A percentile compares a stretch with the other conserved stretches of the same genome.
These are phyloP conservation scores for Danio jaintianensis DNA, from an alignment of 2,797 vertebrate genomes.

Conservation along the genomic window DNA sequence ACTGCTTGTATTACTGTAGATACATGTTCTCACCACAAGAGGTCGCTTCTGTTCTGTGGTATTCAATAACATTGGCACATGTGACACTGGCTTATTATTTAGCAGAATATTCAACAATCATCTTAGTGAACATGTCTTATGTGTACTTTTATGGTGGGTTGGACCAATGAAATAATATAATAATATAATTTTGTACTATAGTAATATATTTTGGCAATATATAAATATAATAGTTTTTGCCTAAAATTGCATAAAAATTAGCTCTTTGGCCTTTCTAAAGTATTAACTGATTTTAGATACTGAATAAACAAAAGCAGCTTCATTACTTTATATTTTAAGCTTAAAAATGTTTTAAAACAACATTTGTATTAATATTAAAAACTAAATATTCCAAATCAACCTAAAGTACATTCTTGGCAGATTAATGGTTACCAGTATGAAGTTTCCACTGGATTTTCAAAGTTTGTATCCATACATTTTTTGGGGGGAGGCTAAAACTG, in stretches of 20 bases:
- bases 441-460: too few species aligned
- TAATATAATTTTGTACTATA: background rate
- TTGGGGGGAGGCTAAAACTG: conserved; percentile 4
- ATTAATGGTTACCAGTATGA: too few species aligned
- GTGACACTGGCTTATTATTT: background rate
- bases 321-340: too few species aligned
- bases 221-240: background rate
- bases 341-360: too few species aligned
- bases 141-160: background rate
- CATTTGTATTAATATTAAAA: too few species aligned
- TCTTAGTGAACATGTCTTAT: too few species aligned
- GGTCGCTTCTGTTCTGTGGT: conserved; percentile 73
- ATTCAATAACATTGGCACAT: conserved; percentile 8
- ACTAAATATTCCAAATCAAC: too few species aligned
- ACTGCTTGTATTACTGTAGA: conserved; percentile 32
- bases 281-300: too few species aligned
- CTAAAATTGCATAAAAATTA: background rate
- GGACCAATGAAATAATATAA: background rate
- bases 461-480: too few species aligned
- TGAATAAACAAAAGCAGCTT: too few species aligned
- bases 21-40: conserved; percentile 73
- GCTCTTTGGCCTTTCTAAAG: too few species aligned
- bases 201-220: background rate
- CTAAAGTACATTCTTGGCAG: too few species aligned
- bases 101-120: background rate